phyloP scores from a whole-genome alignment of 2,113 vertebrate genomes.

The Heterocephalus glaber region DNA sequence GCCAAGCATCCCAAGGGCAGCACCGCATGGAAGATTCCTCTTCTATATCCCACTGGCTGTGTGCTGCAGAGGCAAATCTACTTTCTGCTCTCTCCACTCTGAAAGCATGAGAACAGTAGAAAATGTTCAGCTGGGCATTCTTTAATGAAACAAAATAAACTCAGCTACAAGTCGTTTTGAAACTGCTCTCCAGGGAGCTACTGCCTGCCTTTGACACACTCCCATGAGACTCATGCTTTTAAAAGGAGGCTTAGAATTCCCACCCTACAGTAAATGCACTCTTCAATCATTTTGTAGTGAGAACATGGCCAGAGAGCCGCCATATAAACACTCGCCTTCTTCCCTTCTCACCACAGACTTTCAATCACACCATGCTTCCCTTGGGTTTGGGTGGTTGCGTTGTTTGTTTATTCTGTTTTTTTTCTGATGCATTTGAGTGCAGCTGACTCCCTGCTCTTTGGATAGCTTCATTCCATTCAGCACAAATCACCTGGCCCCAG shows the following conservation, averaged over 20 bases:
- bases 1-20: neutral
- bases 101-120: neutral
- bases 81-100: neutral
- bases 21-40: neutral
- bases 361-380: neutral
- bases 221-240: neutral
- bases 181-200: slow-evolving; percentile 38
- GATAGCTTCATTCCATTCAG: neutral
- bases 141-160: slow-evolving; percentile 57
- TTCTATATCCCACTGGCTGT: neutral
- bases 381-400: neutral
- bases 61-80: neutral
- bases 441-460: neutral
- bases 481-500: too few species aligned
- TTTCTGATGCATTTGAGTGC: neutral
- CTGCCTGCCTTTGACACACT: neutral
- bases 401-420: neutral
- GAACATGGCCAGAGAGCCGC: neutral
- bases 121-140: neutral
- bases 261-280: neutral
- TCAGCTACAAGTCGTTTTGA: neutral
- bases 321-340: neutral
- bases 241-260: slow-evolving; percentile 56
- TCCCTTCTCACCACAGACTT: neutral
- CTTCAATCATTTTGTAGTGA: neutral